phyloP scores from a whole-genome alignment of 1,140 invertebrate species.

The Andrena cerasifolii region DNA sequence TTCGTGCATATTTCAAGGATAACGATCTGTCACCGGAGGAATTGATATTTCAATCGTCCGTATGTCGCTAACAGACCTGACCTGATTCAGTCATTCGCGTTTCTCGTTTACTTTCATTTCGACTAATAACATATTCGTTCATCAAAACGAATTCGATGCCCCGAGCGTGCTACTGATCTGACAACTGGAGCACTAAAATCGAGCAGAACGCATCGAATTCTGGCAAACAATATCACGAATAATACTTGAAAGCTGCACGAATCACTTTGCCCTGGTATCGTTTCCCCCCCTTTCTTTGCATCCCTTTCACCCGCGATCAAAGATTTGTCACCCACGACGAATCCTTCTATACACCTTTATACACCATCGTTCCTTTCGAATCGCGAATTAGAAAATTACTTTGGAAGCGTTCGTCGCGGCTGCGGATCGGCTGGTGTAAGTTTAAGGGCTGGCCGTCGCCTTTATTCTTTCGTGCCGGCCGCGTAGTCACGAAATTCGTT shows the following conservation, averaged over 20 bases:
- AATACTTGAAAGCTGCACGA: not conserved
- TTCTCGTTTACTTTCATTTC: too few species aligned
- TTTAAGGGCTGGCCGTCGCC: slow-evolving; percentile 53
- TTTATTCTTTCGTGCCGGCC: slow-evolving; percentile 49
- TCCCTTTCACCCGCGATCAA: not conserved
- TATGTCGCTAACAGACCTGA: too few species aligned
- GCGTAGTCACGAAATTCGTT: slow-evolving; percentile 53
- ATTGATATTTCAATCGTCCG: too few species aligned
- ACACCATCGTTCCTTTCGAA: not conserved
- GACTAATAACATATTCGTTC: too few species aligned
- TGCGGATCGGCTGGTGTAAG: slow-evolving; percentile 41
- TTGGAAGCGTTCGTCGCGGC: not conserved
- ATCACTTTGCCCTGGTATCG: not conserved
- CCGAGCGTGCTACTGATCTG: too few species aligned
- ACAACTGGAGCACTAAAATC: too few species aligned
- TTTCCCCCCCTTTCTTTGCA: not conserved
- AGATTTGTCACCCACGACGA: not conserved
- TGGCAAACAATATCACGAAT: not conserved
- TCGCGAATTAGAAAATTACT: slow-evolving; percentile 6
- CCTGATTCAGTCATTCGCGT: too few species aligned
- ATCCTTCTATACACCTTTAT: too few species aligned
- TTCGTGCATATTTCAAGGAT: too few species aligned
- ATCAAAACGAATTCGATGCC: too few species aligned
- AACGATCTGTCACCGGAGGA: too few species aligned
- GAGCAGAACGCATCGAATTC: not conserved